Evolutionary conservation across 2,113 vertebrate species (phyloP).

Genomic region (Synchiropus splendidus): DNA sequence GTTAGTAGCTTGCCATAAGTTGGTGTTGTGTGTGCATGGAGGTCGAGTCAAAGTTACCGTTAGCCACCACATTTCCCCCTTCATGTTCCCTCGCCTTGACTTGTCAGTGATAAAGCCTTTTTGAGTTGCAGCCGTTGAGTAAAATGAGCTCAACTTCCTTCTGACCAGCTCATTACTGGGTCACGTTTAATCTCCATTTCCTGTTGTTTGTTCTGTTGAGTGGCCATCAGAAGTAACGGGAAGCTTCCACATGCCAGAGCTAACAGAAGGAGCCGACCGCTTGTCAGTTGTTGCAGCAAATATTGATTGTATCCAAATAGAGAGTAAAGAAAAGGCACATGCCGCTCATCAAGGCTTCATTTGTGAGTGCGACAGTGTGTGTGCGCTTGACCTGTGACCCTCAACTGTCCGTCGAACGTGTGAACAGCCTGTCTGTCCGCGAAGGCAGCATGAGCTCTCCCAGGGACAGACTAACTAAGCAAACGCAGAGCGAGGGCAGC

Average conservation of each 20-base stretch:
- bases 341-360: not conserved
- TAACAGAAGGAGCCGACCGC: conserved; percentile 1
- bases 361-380: not conserved
- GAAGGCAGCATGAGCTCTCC: conserved; percentile 7
- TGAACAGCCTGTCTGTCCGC: not conserved
- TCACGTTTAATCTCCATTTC: conserved; percentile 1
- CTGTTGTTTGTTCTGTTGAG: conserved; percentile 22
- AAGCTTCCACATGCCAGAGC: conserved; percentile 1
- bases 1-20: too few species aligned
- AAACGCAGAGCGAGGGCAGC: conserved; percentile 1
- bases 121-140: too few species aligned
- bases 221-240: conserved; percentile 5
- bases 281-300: too few species aligned
- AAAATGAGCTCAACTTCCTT: too few species aligned
- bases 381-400: conserved; percentile 6
- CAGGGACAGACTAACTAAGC: conserved; percentile 9
- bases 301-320: too few species aligned
- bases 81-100: too few species aligned
- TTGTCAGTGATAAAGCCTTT: too few species aligned
- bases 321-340: too few species aligned
- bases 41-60: too few species aligned
- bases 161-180: too few species aligned
- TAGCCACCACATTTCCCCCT: too few species aligned
- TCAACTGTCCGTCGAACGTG: conserved; percentile 7
- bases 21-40: too few species aligned